These are phyloP conservation scores for Pycnomerus fuliginosus DNA, from an alignment of 2,888 invertebrate genomes.

Conservation along the genomic window DNA sequence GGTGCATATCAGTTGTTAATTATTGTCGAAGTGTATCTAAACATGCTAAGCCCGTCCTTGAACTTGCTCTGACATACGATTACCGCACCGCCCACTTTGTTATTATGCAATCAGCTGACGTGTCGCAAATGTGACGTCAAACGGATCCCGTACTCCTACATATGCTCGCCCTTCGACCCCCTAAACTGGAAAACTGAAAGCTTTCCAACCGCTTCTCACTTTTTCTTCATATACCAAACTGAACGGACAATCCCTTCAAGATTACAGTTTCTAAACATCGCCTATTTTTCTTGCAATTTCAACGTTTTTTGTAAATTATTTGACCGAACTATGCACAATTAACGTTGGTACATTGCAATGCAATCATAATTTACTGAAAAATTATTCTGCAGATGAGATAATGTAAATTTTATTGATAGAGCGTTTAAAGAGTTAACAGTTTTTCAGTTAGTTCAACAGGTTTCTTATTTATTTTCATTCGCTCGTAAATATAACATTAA, in stretches of 20 bases:
- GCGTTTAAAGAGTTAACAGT: too few species aligned
- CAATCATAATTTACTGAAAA: neutral
- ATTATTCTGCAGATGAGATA: too few species aligned
- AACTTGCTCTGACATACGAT: conserved; percentile 49
- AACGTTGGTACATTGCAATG: neutral
- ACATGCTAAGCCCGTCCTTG: conserved; percentile 48
- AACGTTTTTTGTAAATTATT: neutral
- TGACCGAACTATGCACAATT: neutral
- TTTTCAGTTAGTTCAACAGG: too few species aligned
- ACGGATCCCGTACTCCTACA: conserved; percentile 33
- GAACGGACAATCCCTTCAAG: neutral
- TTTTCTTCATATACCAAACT: conserved; percentile 9
- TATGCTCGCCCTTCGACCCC: conserved; percentile 30
- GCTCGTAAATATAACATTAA: too few species aligned
- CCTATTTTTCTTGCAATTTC: neutral
- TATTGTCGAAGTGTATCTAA: conserved; percentile 32
- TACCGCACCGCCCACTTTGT: conserved; percentile 49
- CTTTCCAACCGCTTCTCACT: conserved; percentile 9
- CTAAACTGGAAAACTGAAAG: conserved; percentile 13
- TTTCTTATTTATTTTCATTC: too few species aligned
- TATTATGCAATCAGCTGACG: conserved; percentile 53
- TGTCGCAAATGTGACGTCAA: conserved; percentile 50
- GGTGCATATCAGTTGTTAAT: conserved; percentile 22
- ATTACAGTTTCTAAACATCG: too few species aligned
- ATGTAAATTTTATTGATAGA: too few species aligned